These are phyloP conservation scores for Ridgeia piscesae DNA, from an alignment of 1,140 invertebrate species.

Conservation along the genomic window DNA sequence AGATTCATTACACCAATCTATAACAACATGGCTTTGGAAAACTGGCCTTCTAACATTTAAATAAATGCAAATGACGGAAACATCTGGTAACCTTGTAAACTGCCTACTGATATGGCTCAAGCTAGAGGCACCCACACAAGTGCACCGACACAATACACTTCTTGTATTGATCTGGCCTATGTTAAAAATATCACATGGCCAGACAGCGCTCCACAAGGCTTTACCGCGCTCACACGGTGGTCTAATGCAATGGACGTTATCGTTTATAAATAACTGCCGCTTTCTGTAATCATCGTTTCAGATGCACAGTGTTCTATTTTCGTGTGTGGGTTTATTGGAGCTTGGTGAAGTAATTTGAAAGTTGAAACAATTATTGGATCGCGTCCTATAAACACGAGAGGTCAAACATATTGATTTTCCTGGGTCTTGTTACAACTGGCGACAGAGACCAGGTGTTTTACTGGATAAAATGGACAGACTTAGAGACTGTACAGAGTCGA, in stretches of 20 bases:
- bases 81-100: not conserved
- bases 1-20: too few relatives aligned
- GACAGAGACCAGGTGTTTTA: not conserved
- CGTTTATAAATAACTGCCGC: not conserved
- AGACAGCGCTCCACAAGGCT: not conserved
- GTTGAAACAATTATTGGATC: not conserved
- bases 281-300: not conserved
- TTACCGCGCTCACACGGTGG: not conserved
- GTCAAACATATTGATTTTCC: not conserved
- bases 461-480: not conserved
- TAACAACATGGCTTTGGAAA: not conserved
- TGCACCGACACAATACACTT: not conserved
- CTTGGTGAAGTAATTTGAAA: not conserved
- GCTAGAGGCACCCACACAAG: not conserved
- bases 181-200: too few relatives aligned
- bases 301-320: not conserved
- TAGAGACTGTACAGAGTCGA: not conserved
- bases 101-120: not conserved
- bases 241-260: not conserved
- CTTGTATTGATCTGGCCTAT: not conserved
- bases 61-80: conserved; percentile 8
- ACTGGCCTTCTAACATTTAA: not conserved
- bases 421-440: not conserved
- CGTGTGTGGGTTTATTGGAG: not conserved
- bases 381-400: not conserved